Evolutionary conservation across 2,888 invertebrate species (phyloP).

Genomic region (Leptopilina myrica): DNA sequence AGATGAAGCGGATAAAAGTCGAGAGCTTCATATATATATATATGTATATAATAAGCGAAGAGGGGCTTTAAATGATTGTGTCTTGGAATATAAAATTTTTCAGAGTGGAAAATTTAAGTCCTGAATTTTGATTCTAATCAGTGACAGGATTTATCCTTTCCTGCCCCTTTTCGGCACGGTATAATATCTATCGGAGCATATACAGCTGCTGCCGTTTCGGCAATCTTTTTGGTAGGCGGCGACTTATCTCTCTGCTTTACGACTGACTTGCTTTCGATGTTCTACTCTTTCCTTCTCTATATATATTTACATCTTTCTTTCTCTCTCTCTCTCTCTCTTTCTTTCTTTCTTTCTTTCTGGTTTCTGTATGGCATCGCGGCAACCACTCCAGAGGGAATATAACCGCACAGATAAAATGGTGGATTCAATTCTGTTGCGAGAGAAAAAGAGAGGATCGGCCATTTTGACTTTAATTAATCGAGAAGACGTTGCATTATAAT

Average conservation of each 20-base stretch:
- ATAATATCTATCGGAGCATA: constrained; percentile 66
- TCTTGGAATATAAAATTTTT: constrained; percentile 17
- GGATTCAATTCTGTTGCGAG: constrained; percentile 54
- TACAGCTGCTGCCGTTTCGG: constrained; percentile 72
- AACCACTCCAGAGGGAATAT: constrained; percentile 59
- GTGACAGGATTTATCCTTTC: constrained; percentile 70
- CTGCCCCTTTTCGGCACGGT: constrained; percentile 70
- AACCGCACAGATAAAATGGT: constrained; percentile 64
- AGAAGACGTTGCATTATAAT: constrained; percentile 48
- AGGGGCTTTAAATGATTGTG: constrained; percentile 7
- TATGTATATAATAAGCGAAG: no score
- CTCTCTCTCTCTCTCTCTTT: constrained; percentile 43
- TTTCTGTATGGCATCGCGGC: constrained; percentile 52
- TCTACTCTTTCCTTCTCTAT: constrained; percentile 50
- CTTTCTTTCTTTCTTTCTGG: no score
- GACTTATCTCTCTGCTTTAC: constrained; percentile 75
- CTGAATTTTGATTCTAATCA: constrained; percentile 68
- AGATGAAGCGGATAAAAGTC: constrained; percentile 4
- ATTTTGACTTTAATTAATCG: constrained; percentile 65
- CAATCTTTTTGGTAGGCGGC: constrained; percentile 75
- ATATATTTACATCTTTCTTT: no score
- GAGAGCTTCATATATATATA: constrained; percentile 3
- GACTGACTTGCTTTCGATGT: constrained; percentile 69
- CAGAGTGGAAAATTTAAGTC: constrained; percentile 23
- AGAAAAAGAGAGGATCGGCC: constrained; percentile 41